A percentile compares a stretch with the other conserved stretches of the same genome.
These are phyloP conservation scores for Drosophila crucigera DNA, from an alignment of 2,888 invertebrate species.

Conservation along the genomic window DNA sequence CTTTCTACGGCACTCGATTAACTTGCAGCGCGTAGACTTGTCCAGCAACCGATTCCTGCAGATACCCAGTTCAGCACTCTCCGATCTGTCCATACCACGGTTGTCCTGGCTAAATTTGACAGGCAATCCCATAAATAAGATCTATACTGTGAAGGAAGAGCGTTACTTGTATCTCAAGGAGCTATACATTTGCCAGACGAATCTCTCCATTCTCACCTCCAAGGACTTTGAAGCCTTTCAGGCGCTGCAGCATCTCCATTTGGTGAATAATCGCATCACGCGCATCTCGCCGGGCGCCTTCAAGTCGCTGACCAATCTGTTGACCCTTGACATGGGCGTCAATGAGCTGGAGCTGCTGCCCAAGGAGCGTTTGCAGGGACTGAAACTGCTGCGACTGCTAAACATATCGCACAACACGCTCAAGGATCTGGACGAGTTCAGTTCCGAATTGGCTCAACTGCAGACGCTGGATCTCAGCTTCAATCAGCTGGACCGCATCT, in stretches of 20 bases:
- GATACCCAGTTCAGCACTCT: slow-evolving; percentile 90
- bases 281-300: slow-evolving; percentile 94
- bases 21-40: slow-evolving; percentile 91
- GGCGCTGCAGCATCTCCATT: slow-evolving; percentile 90
- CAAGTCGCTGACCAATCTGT: slow-evolving; percentile 90
- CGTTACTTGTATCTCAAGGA: slow-evolving; percentile 93
- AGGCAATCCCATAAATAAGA: slow-evolving; percentile 91
- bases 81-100: slow-evolving; percentile 90
- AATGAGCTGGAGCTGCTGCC: slow-evolving; percentile 94
- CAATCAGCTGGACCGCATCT: slow-evolving; percentile 92
- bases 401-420: slow-evolving; percentile 94
- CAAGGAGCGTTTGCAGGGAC: slow-evolving; percentile 92
- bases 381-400: slow-evolving; percentile 90
- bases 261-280: slow-evolving; percentile 91
- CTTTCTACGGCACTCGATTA: slow-evolving; percentile 91
- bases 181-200: slow-evolving; percentile 92
- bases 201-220: slow-evolving; percentile 92
- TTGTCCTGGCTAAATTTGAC: slow-evolving; percentile 93
- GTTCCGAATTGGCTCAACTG: slow-evolving; percentile 90
- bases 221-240: slow-evolving; percentile 95
- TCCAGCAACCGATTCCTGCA: slow-evolving; percentile 92
- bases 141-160: slow-evolving; percentile 89
- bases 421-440: slow-evolving; percentile 93
- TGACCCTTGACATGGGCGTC: slow-evolving; percentile 92
- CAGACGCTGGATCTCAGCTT: slow-evolving; percentile 93